Evolutionary conservation across 92 coral and sea anemone genomes (phyloP), one percentile per base, ranked within the genome.

Genomic region (Palythoa grandis): DNA sequence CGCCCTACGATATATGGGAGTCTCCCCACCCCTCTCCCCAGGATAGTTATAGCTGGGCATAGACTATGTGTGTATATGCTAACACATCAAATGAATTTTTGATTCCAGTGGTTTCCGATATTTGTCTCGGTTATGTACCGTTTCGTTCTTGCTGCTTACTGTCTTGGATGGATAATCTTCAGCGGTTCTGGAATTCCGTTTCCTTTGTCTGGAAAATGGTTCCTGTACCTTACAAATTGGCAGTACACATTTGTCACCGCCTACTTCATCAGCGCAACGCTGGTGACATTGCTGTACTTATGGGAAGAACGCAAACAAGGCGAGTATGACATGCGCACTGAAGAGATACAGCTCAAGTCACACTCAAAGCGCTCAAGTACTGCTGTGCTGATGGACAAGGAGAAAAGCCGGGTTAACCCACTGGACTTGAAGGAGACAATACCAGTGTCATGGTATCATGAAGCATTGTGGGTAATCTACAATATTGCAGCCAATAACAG

Each of bases 221-320:
- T 94, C 48, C 86, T 94, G 19, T 94, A 83, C 91, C 89, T 94
- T 0, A 90, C 95, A 13, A 90, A 88, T 89, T 94, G 98, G 98
- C 87, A 89, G 11, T 94, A 85, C 79, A 76, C 93, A 23, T 71
- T 87, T 40, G 87, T 94, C 35, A 92, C 95, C 0, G 35, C 75
- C 3, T 92, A 94, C 91, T 94, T 90, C 83, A 72, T 90, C 11
- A 37, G 79, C 73, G 79, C 98, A 20, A 88, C 92, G 13, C 20
- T 92, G 39, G 87, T 94, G 37, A 92, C 92, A 52, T 91, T 90
- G 19, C 40, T 82, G 29, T 89, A 92, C 66, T 84, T 90, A 82
- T 92, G 91, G 80, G 94, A 88, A 35, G 98, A 94, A 69, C 90
- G 95, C 73, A 89, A 70, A 75, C 92, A 93, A 54, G 98, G 98